Base-by-base conservation (phyloP, 2,888 invertebrate species). In the Drosophila mimetica region DNA sequence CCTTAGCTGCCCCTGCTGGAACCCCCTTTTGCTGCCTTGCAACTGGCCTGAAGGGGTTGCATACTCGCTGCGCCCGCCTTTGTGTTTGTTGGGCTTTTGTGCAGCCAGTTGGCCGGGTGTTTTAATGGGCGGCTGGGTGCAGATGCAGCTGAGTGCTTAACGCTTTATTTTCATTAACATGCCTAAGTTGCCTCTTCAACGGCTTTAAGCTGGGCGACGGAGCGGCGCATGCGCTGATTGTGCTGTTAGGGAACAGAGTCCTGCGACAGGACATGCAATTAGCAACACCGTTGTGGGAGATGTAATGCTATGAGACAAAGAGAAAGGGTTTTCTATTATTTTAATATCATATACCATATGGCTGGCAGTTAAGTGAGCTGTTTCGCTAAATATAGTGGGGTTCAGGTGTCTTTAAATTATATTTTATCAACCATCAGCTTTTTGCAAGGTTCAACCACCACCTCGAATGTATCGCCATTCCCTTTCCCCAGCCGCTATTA, bases 121-220 rank as follows among this genome's bases (percentile, higher is more conserved):
- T 83, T 77, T 85, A 87, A 83, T 83, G 75, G 86, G 79, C 72
- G 75, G 69, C 70, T 48, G 47, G 57, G 37, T 41, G 51, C 39
- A 14, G 46, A 46, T 47, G 50, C 57, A 20, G 50, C 52, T 44
- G 75, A 61, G 69, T 66, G 50, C 60, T 78, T 81, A 78, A 63
- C 67, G 55, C 77, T 82, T 86, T 79, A 86, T 79, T 88, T 84
- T 86, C 86, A 84, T 86, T 84, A 84, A 86, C 86, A 86, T 83
- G 77, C 72, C 76, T 69, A 77, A 83, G 86, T 86, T 77, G 69
- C 47, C 63, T 46, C 42, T 71, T 74, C 66, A 67, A 63, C 55
- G 41, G 50, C 44, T 71, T 71, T 34, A 69, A 52, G 47, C 28
- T 30, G n/a, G 4, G 8, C 41, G 36, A 25, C 18, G 30, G 44